phyloP scores from a whole-genome alignment of 2,113 vertebrate genomes.

The Hippolais icterina region DNA sequence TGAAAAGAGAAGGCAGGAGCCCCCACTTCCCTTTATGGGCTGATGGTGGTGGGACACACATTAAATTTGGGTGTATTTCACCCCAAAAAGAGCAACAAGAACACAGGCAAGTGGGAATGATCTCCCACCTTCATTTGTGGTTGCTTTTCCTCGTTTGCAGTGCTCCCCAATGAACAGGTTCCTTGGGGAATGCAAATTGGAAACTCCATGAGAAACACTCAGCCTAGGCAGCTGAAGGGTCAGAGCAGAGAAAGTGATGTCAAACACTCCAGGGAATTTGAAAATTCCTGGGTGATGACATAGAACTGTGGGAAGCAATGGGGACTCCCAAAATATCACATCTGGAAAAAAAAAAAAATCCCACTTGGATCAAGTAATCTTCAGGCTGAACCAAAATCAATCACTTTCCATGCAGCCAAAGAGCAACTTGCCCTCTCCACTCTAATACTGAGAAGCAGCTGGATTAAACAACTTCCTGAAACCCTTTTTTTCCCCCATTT shows the following conservation, averaged over 20 bases:
- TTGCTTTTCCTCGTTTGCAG: background rate
- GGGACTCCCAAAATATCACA: background rate
- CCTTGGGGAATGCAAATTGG: background rate
- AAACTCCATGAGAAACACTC: background rate
- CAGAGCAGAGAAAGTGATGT: background rate
- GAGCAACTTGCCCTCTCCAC: background rate
- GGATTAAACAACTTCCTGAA: background rate
- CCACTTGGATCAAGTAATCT: background rate
- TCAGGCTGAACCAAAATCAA: background rate
- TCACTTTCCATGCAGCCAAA: background rate
- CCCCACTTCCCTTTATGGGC: background rate
- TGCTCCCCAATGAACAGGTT: background rate
- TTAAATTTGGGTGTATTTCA: background rate
- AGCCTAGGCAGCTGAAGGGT: background rate
- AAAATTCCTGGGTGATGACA: background rate
- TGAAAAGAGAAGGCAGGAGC: background rate
- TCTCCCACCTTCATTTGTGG: background rate
- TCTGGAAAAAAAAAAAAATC: background rate
- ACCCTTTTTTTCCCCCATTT: background rate
- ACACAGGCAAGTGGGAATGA: background rate
- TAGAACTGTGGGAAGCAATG: background rate
- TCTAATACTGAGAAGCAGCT: background rate
- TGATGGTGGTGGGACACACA: fast-evolving
- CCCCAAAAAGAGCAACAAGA: background rate
- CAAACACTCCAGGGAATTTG: background rate